Percentiles rank a stretch among this genome's conserved stretches.
These are phyloP conservation scores for Scopus umbretta DNA, from an alignment of 2,113 vertebrate genomes.

Conservation along the genomic window DNA sequence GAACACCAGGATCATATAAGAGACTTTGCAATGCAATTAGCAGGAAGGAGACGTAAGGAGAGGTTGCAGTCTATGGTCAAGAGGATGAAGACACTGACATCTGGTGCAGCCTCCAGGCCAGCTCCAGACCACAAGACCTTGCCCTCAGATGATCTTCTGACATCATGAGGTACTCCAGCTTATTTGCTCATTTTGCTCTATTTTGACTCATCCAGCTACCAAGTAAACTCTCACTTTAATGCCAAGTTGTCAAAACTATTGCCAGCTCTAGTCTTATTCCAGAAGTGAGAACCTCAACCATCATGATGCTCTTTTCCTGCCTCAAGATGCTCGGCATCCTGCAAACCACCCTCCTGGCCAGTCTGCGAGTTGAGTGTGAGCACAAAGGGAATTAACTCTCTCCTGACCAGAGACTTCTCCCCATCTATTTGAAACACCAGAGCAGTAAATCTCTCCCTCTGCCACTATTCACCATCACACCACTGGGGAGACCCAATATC, in stretches of 20 bases:
- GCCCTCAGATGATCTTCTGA: neutral
- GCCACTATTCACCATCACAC: accelerated
- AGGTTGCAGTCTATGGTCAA: neutral
- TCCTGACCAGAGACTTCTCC: neutral
- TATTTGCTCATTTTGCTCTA: neutral
- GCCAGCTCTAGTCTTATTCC: neutral
- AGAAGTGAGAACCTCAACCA: neutral
- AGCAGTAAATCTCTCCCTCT: neutral
- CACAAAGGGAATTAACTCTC: neutral
- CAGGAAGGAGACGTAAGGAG: neutral
- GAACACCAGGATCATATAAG: accelerated
- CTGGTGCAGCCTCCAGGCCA: neutral
- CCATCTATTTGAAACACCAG: neutral
- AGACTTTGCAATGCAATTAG: neutral
- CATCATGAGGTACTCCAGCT: neutral
- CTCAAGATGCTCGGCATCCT: neutral
- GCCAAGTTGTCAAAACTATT: neutral
- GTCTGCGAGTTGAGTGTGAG: neutral
- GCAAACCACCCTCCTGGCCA: neutral
- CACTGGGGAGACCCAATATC: neutral
- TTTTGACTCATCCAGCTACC: neutral
- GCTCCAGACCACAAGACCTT: neutral
- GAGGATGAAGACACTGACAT: neutral
- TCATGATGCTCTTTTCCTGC: neutral
- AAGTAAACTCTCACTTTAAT: neutral